Evolutionary conservation across 2,113 vertebrate genomes (phyloP).

Genomic region (Mus pahari): DNA sequence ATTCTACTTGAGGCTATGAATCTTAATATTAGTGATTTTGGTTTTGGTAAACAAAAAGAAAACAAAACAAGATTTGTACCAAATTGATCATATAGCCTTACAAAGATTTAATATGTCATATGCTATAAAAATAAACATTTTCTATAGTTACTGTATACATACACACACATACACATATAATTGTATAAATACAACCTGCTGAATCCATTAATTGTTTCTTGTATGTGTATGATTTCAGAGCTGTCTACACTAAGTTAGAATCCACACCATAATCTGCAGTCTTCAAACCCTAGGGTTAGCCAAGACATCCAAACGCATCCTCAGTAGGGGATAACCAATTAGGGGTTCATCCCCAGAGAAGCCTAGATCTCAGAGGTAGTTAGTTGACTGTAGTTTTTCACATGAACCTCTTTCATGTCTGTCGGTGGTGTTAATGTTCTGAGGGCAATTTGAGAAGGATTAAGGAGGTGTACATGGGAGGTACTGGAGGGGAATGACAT

Average conservation of each 20-base stretch:
- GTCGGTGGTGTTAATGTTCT: not conserved
- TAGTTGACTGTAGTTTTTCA: not conserved
- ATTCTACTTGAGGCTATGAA: not conserved
- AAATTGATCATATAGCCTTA: not conserved
- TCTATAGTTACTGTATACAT: not conserved
- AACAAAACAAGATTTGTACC: not conserved
- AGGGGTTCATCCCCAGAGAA: not conserved
- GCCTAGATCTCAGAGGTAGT: not conserved
- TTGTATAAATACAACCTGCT: not conserved
- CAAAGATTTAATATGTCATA: not conserved
- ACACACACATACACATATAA: not conserved
- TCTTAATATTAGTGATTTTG: not conserved
- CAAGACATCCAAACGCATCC: too few species aligned
- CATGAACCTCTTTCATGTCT: not conserved
- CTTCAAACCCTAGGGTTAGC: too few species aligned
- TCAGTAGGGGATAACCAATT: not conserved
- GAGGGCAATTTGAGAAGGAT: not conserved
- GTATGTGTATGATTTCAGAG: not conserved
- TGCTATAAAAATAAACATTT: not conserved
- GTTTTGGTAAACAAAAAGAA: conserved; percentile 44
- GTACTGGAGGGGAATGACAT: too few species aligned
- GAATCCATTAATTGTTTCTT: not conserved
- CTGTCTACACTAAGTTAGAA: too few species aligned
- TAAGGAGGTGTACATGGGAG: not conserved
- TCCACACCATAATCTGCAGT: too few species aligned